Evolutionary conservation across 2,797 vertebrate species (phyloP), one percentile per base, ranked within the genome.

Genomic region (Pagetopsis macropterus): DNA sequence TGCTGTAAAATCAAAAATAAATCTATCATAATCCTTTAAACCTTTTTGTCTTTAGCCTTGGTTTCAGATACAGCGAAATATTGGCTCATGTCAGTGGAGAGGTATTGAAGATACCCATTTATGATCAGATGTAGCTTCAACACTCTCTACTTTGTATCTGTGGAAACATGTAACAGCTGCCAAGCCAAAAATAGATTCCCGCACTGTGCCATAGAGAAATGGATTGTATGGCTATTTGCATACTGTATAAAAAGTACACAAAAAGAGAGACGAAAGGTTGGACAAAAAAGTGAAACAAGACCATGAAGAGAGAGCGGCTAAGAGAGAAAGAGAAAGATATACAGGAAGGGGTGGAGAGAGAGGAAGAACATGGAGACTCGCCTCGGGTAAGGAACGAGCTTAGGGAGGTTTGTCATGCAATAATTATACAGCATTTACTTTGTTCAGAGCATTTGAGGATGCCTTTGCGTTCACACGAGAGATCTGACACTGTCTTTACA

Each of bases 141-240:
- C 8, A 11, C 13, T 44, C 4, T 3, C 27, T 3, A 13, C 19
- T 27, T 69, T 82, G 12, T 44, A 62, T 67, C 44, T 56, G 37
- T 56, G 58, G n/a, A 57, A 81, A 66, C 45, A 41, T 19, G 48
- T 51, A 70, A 55, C 23, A 65, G 31, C 17, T 57, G 21, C 13
- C 17, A 43, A 71, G 77, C 61, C 16, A 55, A 64, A 51, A 45
- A 61, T 12, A 3, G 9, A 31, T 51, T 17, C 52, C 40, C 46
- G 27, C 44, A 58, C 46, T 50, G 0, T 65, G 9, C 33, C 41
- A 19, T 3, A 55, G 5, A 51, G 48, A 66, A 40, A 51, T 15
- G 55, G 15, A 21, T 51, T 8, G 44, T n/a, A 46, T 48, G 45
- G 55, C 3, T 65, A 31, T 60, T 66, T 67, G 45, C 31, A 48